Evolutionary conservation across 2,113 vertebrate species (phyloP).

Genomic region (Amphilophus citrinellus): DNA sequence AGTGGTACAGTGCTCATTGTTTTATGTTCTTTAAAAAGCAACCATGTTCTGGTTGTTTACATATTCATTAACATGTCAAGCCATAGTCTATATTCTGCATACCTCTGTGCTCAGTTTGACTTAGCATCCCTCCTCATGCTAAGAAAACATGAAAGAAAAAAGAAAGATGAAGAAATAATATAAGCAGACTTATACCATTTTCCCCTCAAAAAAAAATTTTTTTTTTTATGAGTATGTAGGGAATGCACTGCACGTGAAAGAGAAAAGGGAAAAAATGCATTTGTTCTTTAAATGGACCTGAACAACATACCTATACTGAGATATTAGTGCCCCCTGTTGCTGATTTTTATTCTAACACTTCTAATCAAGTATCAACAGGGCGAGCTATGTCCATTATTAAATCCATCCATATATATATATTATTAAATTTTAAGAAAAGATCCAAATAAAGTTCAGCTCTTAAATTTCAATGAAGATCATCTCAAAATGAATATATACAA

Average conservation of each 20-base stretch:
- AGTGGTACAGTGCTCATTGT: not conserved
- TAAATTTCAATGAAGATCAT: not conserved
- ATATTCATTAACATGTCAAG: not conserved
- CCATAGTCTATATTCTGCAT: not conserved
- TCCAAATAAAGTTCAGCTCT: not conserved
- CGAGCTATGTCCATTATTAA: not conserved
- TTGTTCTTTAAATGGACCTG: not conserved
- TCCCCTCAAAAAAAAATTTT: not conserved
- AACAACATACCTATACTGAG: conserved; percentile 20
- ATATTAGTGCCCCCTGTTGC: conserved; percentile 67
- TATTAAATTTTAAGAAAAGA: not conserved
- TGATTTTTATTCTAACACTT: conserved; percentile 13
- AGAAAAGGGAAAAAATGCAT: not conserved
- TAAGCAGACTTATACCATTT: not conserved
- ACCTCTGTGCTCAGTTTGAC: conserved; percentile 56
- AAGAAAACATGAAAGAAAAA: not conserved
- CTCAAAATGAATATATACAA: not conserved
- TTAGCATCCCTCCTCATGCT: conserved; percentile 47
- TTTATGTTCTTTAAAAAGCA: not conserved
- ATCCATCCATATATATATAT: not conserved
- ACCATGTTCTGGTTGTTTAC: not conserved
- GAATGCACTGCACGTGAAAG: not conserved
- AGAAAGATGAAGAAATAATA: not conserved
- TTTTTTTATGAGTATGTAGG: not conserved
- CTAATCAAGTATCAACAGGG: not conserved